Base-by-base conservation (phyloP, 2,113 vertebrate genomes). In the Psittacula cyanocephala region DNA sequence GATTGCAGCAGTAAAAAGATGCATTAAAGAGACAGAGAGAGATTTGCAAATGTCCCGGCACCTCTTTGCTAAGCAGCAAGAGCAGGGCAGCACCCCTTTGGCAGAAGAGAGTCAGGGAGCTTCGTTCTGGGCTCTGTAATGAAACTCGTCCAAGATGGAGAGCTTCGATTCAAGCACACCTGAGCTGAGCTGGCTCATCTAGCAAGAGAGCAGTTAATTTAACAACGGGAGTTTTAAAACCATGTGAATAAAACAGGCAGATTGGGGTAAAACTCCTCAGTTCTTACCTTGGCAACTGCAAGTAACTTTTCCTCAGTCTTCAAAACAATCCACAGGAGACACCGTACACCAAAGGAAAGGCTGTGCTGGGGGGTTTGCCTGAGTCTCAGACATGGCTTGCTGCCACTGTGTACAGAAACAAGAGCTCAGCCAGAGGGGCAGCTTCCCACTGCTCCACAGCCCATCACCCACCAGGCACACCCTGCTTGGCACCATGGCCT, bases 251-350 rank as follows among this genome's bases (percentile, higher is more conserved):
- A 63, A 95, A 17, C 19, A 16, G 7, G 23, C 31, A 90, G 35
- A 47, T 1, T n/a, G 29, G 5, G 27, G 14, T 50, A 80, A 91
- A 96, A 89, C 31, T 63, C 29, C 33, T 11, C 22, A 81, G 24
- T 76, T 72, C 95, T 96, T 93, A 97, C 96, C 96, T 0, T 83
- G 33, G 83, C 1, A 0, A 46, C 46, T 80, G n/a, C 65, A 69
- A 96, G 96, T 69, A 97, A 70, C 63, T 91, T 96, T 59, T 95
- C 93, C 75, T 97, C 96, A 25, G 63, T 86, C 91, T 95, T 94
- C 91, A 86, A 74, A 85, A 89, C 22, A 65, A 89, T 92, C 96
- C 93, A 46, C 82, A 19, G 0, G 23, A 93, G 83, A 85, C 44
- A 71, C 37, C 88, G 80, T 27, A n/a, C 62, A 14, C 52, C 81